Conservation (phyloP, 2,888 invertebrate species). For the Meiosimyza decipiens region DNA sequence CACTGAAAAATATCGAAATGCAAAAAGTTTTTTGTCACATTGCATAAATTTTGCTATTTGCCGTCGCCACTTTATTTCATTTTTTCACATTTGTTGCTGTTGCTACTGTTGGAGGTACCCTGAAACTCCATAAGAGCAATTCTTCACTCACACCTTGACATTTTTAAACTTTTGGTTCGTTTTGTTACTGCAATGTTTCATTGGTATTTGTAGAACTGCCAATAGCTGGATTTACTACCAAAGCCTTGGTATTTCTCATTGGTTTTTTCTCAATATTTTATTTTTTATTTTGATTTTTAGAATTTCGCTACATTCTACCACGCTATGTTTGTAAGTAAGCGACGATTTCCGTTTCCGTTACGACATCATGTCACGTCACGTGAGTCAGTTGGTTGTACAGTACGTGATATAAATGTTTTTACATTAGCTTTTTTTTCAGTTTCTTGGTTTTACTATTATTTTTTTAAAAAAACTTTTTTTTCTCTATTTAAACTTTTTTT, state of each 20-base stretch:
- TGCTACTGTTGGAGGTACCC: neutral
- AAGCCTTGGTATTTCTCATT: neutral
- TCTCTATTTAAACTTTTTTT: neutral
- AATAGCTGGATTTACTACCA: no score
- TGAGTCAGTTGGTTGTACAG: slow-evolving; percentile 4
- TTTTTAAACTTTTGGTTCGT: neutral
- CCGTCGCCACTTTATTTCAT: neutral
- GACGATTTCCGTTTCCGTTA: slow-evolving; percentile 20
- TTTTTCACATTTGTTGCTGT: neutral
- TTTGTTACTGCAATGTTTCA: neutral
- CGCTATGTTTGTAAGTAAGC: neutral
- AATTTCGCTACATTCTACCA: neutral
- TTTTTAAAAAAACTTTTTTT: neutral
- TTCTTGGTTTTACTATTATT: neutral
- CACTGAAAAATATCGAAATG: slow-evolving; percentile 22
- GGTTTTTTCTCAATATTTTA: neutral
- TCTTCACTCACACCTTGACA: neutral
- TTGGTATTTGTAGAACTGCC: no score
- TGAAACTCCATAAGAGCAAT: neutral
- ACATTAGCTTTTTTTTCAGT: neutral
- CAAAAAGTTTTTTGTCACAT: slow-evolving; percentile 26
- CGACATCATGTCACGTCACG: slow-evolving; percentile 13
- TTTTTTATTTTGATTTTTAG: neutral
- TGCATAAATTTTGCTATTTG: slow-evolving; percentile 29
- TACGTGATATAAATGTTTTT: neutral